A percentile compares a stretch with the other conserved stretches of the same genome.
Conservation (phyloP, 64 coral and sea anemone genomes). For the Orbicella faveolata region DNA sequence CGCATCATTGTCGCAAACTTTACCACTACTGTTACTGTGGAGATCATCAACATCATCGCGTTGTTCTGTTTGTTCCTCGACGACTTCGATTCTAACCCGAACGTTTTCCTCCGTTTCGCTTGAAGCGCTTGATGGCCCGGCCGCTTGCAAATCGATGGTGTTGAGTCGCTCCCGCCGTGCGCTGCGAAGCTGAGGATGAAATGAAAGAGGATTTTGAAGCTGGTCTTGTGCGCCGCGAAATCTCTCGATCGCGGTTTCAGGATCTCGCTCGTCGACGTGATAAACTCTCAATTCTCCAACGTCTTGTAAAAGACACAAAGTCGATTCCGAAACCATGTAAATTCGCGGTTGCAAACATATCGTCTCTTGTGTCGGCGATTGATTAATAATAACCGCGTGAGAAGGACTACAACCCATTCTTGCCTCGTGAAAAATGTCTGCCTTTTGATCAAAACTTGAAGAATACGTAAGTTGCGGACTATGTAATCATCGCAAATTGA, state of each 20-base stretch:
- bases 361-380: slow-evolving; percentile 57
- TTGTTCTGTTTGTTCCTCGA: background rate
- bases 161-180: slow-evolving; percentile 7
- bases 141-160: slow-evolving; percentile 1
- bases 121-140: background rate
- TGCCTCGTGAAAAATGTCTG: background rate
- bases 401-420: slow-evolving; percentile 91
- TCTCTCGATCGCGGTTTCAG: slow-evolving; percentile 39
- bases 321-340: slow-evolving; percentile 93
- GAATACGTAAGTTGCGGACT: background rate
- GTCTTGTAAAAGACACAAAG: slow-evolving; percentile 75
- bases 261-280: slow-evolving; percentile 75
- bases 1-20: background rate
- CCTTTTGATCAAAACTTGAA: background rate
- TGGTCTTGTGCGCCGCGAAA: slow-evolving; percentile 73
- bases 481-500: background rate
- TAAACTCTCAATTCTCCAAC: slow-evolving; percentile 79
- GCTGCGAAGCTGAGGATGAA: slow-evolving; percentile 58
- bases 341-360: slow-evolving; percentile 85
- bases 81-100: background rate
- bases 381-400: slow-evolving; percentile 78
- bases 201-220: slow-evolving; percentile 74
- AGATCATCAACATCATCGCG: background rate
- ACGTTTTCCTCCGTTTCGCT: background rate
- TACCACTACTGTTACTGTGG: background rate